Evolutionary conservation across 2,797 vertebrate species (phyloP).

Genomic region (Platyrinchus mystaceus): DNA sequence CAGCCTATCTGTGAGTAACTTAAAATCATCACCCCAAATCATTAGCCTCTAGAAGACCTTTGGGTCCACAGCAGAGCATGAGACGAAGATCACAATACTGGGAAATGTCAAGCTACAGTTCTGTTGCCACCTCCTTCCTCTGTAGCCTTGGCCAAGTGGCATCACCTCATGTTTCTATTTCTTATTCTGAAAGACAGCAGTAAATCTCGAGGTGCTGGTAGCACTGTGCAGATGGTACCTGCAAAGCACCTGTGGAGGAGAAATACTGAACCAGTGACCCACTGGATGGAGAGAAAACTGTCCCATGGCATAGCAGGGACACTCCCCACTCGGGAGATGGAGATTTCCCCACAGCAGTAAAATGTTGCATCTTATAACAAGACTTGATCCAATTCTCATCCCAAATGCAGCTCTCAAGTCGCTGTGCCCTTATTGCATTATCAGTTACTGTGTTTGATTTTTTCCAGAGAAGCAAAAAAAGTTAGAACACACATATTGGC

Average conservation of each 20-base stretch:
- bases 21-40: not conserved
- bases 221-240: rapidly evolving
- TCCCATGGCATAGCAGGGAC: not conserved
- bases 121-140: not conserved
- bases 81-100: not conserved
- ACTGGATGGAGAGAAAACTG: not conserved
- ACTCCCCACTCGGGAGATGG: not conserved
- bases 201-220: not conserved
- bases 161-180: not conserved
- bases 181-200: not conserved
- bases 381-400: not conserved
- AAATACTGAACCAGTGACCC: not conserved
- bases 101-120: not conserved
- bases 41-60: not conserved
- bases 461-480: not conserved
- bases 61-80: not conserved
- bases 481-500: not conserved
- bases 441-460: not conserved
- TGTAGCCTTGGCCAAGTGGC: not conserved
- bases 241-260: not conserved
- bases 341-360: not conserved
- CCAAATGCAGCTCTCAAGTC: not conserved
- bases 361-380: not conserved
- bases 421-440: rapidly evolving
- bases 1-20: not conserved